Evolutionary conservation across 2,113 vertebrate genomes (phyloP).

Genomic region (Vidua chalybeata): DNA sequence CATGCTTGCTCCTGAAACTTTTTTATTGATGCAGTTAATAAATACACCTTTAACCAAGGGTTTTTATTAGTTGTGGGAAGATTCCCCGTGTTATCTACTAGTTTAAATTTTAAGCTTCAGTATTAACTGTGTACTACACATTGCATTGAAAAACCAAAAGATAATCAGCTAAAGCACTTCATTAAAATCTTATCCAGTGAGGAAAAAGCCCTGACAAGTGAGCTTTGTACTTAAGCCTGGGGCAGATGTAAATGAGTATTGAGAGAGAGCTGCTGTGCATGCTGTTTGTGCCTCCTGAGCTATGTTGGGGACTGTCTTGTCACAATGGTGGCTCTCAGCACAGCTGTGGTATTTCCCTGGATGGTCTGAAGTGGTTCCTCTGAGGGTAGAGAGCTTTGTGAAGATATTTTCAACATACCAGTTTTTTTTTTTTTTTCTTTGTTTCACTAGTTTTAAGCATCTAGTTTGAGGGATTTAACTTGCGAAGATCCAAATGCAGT

Average conservation of each 20-base stretch:
- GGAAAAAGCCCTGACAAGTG: background rate
- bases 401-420: background rate
- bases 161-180: background rate
- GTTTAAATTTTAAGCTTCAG: background rate
- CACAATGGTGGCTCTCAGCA: background rate
- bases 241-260: background rate
- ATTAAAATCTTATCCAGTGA: background rate
- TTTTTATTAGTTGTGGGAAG: background rate
- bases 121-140: background rate
- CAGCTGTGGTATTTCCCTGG: background rate
- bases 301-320: background rate
- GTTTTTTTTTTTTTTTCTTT: background rate
- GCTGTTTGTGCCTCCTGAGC: background rate
- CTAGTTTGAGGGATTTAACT: background rate
- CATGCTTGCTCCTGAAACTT: background rate
- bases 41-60: background rate
- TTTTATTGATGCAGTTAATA: background rate
- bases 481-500: background rate
- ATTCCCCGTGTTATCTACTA: background rate
- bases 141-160: background rate
- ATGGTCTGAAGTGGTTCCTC: background rate
- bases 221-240: background rate
- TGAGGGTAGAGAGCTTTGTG: background rate
- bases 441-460: background rate
- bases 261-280: accelerated